Evolutionary conservation across 2,888 invertebrate genomes (phyloP).

Genomic region (Scelioninae gen. 2): DNA sequence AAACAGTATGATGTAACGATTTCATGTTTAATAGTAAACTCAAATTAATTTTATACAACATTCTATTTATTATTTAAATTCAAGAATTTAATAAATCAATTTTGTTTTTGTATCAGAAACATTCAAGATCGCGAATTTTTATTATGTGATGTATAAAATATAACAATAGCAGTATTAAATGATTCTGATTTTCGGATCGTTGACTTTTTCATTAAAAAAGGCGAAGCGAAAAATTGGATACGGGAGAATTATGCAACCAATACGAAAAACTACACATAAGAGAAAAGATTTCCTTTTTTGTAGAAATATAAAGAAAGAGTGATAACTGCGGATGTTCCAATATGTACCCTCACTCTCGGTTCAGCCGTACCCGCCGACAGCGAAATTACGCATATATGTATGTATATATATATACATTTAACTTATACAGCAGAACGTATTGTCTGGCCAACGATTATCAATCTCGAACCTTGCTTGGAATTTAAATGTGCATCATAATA

Average conservation of each 20-base stretch:
- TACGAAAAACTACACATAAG: conserved; percentile 28
- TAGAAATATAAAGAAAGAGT: conserved; percentile 41
- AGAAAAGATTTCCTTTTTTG: conserved; percentile 32
- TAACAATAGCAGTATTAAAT: neutral
- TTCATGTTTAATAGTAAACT: too few relatives aligned
- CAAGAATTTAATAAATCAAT: too few relatives aligned
- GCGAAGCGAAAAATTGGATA: neutral
- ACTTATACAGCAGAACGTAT: conserved; percentile 33
- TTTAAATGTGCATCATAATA: conserved; percentile 36
- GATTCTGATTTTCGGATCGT: neutral
- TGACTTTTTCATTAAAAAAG: neutral
- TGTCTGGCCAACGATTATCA: conserved; percentile 54
- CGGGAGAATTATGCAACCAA: conserved; percentile 17
- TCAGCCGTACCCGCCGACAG: conserved; percentile 30
- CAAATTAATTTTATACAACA: too few relatives aligned
- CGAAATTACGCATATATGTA: conserved; percentile 44
- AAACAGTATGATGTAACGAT: too few relatives aligned
- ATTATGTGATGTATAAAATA: too few relatives aligned
- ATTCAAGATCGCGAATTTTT: too few relatives aligned
- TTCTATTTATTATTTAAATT: too few relatives aligned
- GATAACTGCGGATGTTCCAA: conserved; percentile 50
- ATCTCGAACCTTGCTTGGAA: conserved; percentile 25
- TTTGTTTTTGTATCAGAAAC: too few relatives aligned
- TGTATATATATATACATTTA: conserved; percentile 9
- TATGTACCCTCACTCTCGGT: conserved; percentile 39